Base-by-base conservation (phyloP, 1,140 invertebrate species). In the Sitobion miscanthi region DNA sequence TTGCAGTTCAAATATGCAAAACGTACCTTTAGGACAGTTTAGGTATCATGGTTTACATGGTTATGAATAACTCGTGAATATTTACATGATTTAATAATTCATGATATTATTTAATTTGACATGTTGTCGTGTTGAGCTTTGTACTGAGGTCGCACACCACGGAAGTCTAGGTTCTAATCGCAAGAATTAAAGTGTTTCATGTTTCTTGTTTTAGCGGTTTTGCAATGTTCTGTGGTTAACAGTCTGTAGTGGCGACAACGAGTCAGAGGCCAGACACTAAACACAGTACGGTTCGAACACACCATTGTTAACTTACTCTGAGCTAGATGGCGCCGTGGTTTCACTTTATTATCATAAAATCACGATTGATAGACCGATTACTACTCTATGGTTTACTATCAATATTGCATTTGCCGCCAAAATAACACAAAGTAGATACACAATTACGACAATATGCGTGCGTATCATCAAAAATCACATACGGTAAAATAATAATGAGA, bases 401-500 rank as follows among this genome's bases (percentile, higher is more conserved):
- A 45, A 62, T 6, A 17, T 90, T 30, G n/a, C 35, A 17, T 69
- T 91, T 91, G 45, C 25, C 90, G 90, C 90, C 90, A 91, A 91
- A 91, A 91, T 49, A n/a, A 14, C 52, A 90, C 86, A 35, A 30
- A 45, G 42, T 30, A 21, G 20, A 83, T 83, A 83, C 35, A 69
- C 30, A 25, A 69, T n/a, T 42, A 4, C 42, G 42, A 42, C 42
- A 42, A 42, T 42, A 42, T 14, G 62, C 9, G 7, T 38, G 38
- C 35, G 77, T 83, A 83, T 69, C 8, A 23, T 20, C 8, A 17
- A 7, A n/a, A 14, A 69, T 57, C 23, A 57, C 2, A 62, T 62
- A 25, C 25, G 25, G 57, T 23, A 62, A 62, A 62, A 62, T 7
- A 62, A 47, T 47, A 47, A 47, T 8, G 9, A 7, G 45, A 47